These are phyloP conservation scores for Aplochiton taeniatus DNA, from an alignment of 2,797 vertebrate genomes.

Conservation along the genomic window DNA sequence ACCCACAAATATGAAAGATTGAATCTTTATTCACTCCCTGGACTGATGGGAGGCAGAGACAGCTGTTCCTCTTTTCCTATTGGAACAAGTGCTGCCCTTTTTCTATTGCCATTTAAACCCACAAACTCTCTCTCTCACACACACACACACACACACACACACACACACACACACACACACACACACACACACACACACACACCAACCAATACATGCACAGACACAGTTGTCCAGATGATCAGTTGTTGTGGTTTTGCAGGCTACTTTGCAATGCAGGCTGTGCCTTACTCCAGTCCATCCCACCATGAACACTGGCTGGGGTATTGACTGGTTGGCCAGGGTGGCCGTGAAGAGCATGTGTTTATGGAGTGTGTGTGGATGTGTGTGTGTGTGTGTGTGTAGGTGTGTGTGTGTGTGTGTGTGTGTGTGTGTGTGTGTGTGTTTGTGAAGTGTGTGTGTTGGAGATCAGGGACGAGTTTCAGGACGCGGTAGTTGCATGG, in stretches of 20 bases:
- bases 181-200: slow-evolving; percentile 17
- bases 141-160: slow-evolving; percentile 8
- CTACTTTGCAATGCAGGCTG: slow-evolving; percentile 28
- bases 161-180: slow-evolving; percentile 9
- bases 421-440: not conserved
- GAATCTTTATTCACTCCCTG: slow-evolving; percentile 25
- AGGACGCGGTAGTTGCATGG: not conserved
- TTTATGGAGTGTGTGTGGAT: too few species aligned
- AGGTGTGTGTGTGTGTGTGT: not conserved
- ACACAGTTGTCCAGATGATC: slow-evolving; percentile 10
- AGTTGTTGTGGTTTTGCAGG: slow-evolving; percentile 17
- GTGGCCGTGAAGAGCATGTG: too few species aligned
- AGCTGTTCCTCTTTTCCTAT: slow-evolving; percentile 38
- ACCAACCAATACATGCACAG: slow-evolving; percentile 17
- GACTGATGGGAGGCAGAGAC: slow-evolving; percentile 18
- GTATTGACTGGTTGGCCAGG: too few species aligned
- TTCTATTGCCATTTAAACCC: too few species aligned
- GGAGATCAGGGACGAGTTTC: not conserved
- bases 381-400: not conserved
- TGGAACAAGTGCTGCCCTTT: slow-evolving; percentile 15
- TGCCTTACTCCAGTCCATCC: slow-evolving; percentile 29
- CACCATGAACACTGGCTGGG: not conserved
- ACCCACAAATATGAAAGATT: not conserved
- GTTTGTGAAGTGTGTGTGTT: not conserved
- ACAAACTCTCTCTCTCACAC: slow-evolving; percentile 2